Evolutionary conservation across 2,888 invertebrate species (phyloP).

Genomic region (Eupithecia vulgata): DNA sequence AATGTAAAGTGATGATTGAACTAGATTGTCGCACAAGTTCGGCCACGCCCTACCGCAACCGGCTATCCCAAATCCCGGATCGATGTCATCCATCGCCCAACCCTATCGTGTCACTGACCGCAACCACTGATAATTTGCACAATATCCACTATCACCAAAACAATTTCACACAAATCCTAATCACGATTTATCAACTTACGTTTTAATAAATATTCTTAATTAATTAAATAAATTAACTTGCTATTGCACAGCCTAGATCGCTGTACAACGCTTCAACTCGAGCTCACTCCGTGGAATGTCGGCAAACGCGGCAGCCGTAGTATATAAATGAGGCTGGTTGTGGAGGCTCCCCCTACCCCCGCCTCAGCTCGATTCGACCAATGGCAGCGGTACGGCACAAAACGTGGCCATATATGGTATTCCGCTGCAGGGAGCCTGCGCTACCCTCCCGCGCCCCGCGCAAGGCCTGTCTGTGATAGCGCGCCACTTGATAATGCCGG

Average conservation of each 20-base stretch:
- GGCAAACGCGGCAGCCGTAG: constrained; percentile 75
- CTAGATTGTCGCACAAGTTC: constrained; percentile 47
- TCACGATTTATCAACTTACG: constrained; percentile 74
- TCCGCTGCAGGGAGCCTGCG: constrained; percentile 85
- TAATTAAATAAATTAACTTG: constrained; percentile 82
- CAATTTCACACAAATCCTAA: constrained; percentile 55
- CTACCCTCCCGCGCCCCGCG: constrained; percentile 61
- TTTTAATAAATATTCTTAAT: constrained; percentile 82
- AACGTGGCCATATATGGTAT: constrained; percentile 79
- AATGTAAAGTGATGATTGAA: neutral
- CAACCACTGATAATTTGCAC: constrained; percentile 69
- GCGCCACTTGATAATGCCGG: constrained; percentile 71
- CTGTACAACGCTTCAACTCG: constrained; percentile 80
- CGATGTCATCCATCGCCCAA: constrained; percentile 61
- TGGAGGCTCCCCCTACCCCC: constrained; percentile 82
- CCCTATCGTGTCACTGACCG: constrained; percentile 77
- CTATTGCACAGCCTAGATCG: constrained; percentile 82
- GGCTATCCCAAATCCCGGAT: constrained; percentile 66
- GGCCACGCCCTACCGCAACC: constrained; percentile 84
- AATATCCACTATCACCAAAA: constrained; percentile 60
- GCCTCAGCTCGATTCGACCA: constrained; percentile 81
- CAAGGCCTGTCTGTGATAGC: constrained; percentile 59
- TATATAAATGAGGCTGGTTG: constrained; percentile 84
- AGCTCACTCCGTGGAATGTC: constrained; percentile 83
- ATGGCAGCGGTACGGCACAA: constrained; percentile 85